Conservation (phyloP, 2,888 invertebrate genomes). For the Crematogaster levior region DNA sequence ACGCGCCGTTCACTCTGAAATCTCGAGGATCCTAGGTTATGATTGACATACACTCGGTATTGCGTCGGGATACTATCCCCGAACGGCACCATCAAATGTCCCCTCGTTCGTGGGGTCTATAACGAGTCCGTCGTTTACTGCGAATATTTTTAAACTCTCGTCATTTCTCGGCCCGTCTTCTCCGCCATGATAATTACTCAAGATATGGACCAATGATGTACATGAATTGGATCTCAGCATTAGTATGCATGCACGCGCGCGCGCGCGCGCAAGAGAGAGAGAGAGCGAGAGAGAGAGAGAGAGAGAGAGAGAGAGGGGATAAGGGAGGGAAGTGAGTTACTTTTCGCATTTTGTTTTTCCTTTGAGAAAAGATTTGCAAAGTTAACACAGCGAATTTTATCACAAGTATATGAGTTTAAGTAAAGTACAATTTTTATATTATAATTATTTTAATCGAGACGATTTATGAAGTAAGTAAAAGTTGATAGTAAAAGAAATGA, state of each 20-base stretch:
- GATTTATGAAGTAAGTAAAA: background rate
- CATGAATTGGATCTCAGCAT: background rate
- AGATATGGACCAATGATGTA: background rate
- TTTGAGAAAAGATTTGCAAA: background rate
- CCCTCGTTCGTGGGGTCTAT: background rate
- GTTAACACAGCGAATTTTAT: background rate
- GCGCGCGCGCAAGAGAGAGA: too few relatives aligned
- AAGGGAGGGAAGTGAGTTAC: too few relatives aligned
- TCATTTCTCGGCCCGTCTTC: background rate
- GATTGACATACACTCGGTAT: conserved; percentile 77
- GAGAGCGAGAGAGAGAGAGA: too few relatives aligned
- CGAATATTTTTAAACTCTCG: background rate
- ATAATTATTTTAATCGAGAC: background rate
- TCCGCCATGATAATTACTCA: background rate
- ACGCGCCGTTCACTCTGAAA: conserved; percentile 58
- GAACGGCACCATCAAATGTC: background rate
- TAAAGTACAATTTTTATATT: background rate
- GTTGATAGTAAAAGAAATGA: background rate
- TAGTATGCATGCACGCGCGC: too few relatives aligned
- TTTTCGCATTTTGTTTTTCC: background rate
- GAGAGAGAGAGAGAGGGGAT: too few relatives aligned
- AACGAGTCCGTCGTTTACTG: background rate
- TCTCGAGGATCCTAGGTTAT: conserved; percentile 62
- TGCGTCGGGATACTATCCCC: background rate
- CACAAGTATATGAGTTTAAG: background rate